These are phyloP conservation scores for Petroica traversi DNA, from an alignment of 2,113 vertebrate species.

Conservation along the genomic window DNA sequence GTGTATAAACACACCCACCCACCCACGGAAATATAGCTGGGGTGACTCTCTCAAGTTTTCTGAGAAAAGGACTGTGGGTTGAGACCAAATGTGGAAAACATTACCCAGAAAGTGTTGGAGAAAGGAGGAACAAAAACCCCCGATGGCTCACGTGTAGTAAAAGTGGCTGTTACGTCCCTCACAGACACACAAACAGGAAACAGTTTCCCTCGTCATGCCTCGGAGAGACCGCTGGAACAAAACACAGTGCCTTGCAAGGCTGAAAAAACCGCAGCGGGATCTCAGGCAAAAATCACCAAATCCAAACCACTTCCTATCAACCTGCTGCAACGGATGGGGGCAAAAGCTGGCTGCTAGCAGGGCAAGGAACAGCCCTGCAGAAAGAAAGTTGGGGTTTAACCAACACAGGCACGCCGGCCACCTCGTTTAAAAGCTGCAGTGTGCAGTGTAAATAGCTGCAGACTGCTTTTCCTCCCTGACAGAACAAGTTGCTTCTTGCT, in stretches of 20 bases:
- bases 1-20: not conserved
- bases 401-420: not conserved
- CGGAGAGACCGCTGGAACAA: not conserved
- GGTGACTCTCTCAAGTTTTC: conserved; percentile 1
- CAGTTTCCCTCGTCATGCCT: not conserved
- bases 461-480: not conserved
- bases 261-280: not conserved
- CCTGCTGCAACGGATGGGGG: not conserved
- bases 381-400: not conserved
- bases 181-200: not conserved
- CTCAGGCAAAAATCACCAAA: not conserved
- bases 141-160: not conserved
- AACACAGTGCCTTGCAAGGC: not conserved
- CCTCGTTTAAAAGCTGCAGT: not conserved
- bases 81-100: conserved; percentile 12
- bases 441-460: not conserved
- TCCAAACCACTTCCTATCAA: not conserved
- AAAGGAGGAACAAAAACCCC: not conserved
- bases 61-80: conserved; percentile 40
- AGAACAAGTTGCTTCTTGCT: conserved; percentile 38
- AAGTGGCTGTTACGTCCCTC: not conserved
- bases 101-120: conserved; percentile 33
- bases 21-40: conserved; percentile 1
- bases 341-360: not conserved
- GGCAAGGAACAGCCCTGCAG: not conserved